These are phyloP conservation scores for Thumatha senex DNA, from an alignment of 2,888 invertebrate genomes.

Conservation along the genomic window DNA sequence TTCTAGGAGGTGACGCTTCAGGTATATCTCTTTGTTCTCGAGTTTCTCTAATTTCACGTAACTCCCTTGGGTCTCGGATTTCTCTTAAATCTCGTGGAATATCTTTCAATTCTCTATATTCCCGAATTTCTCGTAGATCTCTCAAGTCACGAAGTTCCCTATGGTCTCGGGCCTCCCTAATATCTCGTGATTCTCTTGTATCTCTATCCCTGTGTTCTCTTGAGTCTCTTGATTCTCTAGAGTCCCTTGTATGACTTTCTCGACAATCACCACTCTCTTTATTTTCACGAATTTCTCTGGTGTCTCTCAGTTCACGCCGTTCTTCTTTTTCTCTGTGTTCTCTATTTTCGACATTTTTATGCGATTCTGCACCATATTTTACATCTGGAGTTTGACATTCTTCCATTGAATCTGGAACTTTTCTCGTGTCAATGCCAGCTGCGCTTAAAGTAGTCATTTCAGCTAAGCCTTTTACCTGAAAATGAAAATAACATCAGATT, in stretches of 20 bases:
- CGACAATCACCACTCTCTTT: conserved; percentile 62
- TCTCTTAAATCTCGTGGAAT: conserved; percentile 55
- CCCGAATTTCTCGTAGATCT: conserved; percentile 53
- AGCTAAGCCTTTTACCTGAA: conserved; percentile 92
- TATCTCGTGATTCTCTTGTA: conserved; percentile 60
- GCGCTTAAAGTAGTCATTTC: conserved; percentile 94
- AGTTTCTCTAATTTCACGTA: conserved; percentile 59
- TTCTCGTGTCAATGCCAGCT: conserved; percentile 81
- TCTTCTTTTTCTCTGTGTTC: conserved; percentile 70
- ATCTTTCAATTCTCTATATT: conserved; percentile 57
- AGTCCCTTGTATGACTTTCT: conserved; percentile 62
- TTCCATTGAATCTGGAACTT: conserved; percentile 78
- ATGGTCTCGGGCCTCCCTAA: conserved; percentile 56
- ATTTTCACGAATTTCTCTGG: conserved; percentile 58
- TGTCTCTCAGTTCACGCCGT: conserved; percentile 61
- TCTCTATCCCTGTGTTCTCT: conserved; percentile 61
- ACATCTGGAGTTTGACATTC: conserved; percentile 69
- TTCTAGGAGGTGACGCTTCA: conserved; percentile 76
- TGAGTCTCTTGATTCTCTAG: conserved; percentile 60
- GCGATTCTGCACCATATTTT: conserved; percentile 62
- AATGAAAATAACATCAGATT: conserved; percentile 11
- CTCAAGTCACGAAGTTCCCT: conserved; percentile 61
- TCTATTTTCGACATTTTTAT: conserved; percentile 62
- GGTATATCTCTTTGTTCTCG: conserved; percentile 67
- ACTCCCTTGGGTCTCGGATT: conserved; percentile 55